Conservation (phyloP, 64 coral and sea anemone species). For the Porites australiensis region DNA sequence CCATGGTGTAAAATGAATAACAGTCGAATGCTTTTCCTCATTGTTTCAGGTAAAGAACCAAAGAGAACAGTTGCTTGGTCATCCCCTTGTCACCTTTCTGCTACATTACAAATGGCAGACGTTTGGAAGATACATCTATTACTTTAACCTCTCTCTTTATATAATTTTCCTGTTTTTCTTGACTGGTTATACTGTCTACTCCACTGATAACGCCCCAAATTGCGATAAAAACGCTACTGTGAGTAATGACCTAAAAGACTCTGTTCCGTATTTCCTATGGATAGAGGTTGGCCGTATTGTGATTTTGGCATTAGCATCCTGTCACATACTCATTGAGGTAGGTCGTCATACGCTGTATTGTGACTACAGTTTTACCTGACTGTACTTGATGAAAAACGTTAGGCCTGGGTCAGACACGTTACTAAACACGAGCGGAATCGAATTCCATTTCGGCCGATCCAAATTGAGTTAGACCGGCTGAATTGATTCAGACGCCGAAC, state of each 20-base stretch:
- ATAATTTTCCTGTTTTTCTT: constrained; percentile 84
- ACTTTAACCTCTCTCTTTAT: constrained; percentile 83
- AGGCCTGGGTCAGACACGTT: too few relatives aligned
- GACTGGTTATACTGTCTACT: constrained; percentile 83
- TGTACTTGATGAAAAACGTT: too few relatives aligned
- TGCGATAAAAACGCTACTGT: not conserved
- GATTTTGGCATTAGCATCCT: constrained; percentile 62
- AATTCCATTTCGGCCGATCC: too few relatives aligned
- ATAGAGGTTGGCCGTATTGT: constrained; percentile 71
- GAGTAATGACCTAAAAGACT: not conserved
- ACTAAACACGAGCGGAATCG: too few relatives aligned
- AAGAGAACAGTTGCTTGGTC: constrained; percentile 77
- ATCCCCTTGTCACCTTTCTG: constrained; percentile 87
- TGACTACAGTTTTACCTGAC: too few relatives aligned
- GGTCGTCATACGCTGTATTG: not conserved
- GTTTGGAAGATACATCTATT: constrained; percentile 87
- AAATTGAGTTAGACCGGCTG: too few relatives aligned
- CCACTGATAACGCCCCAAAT: constrained; percentile 43
- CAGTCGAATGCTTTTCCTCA: too few relatives aligned
- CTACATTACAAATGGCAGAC: constrained; percentile 87
- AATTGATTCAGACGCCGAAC: too few relatives aligned
- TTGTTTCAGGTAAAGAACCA: constrained; percentile 71
- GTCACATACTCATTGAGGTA: constrained; percentile 90
- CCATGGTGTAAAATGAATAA: too few relatives aligned
- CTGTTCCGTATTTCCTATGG: constrained; percentile 52